Percentiles rank a stretch among this genome's conserved stretches.
Conservation (phyloP, 2,888 invertebrate genomes). For the Sarcophaga caerulescens region DNA sequence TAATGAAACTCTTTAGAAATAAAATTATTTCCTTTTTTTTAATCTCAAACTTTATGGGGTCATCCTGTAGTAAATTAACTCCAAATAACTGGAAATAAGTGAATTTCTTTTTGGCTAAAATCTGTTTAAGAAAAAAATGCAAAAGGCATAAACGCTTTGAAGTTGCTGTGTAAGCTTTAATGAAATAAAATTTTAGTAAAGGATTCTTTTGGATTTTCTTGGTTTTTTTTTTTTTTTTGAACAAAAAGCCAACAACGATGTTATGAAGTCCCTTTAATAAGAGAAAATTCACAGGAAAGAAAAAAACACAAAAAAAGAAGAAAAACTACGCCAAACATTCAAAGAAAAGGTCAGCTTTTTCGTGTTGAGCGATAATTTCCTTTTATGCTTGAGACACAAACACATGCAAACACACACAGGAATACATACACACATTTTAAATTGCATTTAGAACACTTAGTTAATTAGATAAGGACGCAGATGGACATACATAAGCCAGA, state of each 20-base stretch:
- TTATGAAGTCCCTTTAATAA: background rate
- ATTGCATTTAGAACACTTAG: background rate
- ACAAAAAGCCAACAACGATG: background rate
- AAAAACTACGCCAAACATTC: background rate
- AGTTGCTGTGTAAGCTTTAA: conserved; percentile 3
- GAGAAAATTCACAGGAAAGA: background rate
- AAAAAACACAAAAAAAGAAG: background rate
- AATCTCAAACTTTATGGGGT: background rate
- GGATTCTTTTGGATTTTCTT: background rate
- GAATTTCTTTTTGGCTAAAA: background rate
- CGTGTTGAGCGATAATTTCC: background rate
- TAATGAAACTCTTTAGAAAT: no score
- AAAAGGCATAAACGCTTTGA: background rate
- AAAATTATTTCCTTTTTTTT: no score
- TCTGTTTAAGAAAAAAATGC: background rate
- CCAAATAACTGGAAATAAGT: background rate
- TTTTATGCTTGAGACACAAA: background rate
- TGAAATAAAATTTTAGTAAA: conserved; percentile 11
- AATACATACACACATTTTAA: background rate
- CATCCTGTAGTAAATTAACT: background rate
- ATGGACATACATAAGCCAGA: background rate
- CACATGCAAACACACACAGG: no score
- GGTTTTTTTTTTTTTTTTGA: background rate
- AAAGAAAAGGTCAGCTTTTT: background rate
- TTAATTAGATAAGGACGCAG: conserved; percentile 10